Conservation (phyloP, 2,113 vertebrate genomes). For the Hucho hucho region DNA sequence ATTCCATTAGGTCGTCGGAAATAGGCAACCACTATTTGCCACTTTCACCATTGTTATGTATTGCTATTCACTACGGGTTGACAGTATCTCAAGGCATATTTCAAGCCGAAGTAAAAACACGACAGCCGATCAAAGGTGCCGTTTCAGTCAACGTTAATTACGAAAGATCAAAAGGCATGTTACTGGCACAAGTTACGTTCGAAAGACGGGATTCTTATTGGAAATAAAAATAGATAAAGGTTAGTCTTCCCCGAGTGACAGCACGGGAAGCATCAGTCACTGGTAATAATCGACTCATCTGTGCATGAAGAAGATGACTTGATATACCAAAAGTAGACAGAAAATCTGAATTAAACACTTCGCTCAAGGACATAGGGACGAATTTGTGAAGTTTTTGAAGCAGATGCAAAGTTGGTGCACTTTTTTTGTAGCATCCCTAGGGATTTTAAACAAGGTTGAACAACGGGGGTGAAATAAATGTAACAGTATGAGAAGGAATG, state of each 20-base stretch:
- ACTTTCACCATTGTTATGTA: too few species aligned
- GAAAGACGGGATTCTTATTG: neutral
- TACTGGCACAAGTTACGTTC: slow-evolving; percentile 5
- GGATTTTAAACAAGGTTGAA: too few species aligned
- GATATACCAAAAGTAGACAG: neutral
- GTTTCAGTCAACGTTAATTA: neutral
- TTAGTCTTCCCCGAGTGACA: neutral
- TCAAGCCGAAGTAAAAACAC: neutral
- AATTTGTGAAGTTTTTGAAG: slow-evolving; percentile 3
- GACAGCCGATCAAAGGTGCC: neutral
- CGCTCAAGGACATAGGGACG: slow-evolving; percentile 6
- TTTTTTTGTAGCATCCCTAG: too few species aligned
- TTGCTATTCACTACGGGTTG: neutral
- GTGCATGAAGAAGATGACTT: too few species aligned
- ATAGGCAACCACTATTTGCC: neutral
- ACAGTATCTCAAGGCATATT: neutral
- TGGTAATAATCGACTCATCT: slow-evolving; percentile 31
- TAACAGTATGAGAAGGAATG: too few species aligned
- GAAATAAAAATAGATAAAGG: slow-evolving; percentile 54
- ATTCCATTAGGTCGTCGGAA: too few species aligned
- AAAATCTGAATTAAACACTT: neutral
- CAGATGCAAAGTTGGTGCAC: too few species aligned
- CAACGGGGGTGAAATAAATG: too few species aligned
- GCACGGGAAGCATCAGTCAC: slow-evolving; percentile 31
- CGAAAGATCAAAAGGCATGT: slow-evolving; percentile 20